Percentiles rank a stretch among this genome's conserved stretches.
Conservation (phyloP, 2,113 vertebrate genomes). For the Ursus arctos region DNA sequence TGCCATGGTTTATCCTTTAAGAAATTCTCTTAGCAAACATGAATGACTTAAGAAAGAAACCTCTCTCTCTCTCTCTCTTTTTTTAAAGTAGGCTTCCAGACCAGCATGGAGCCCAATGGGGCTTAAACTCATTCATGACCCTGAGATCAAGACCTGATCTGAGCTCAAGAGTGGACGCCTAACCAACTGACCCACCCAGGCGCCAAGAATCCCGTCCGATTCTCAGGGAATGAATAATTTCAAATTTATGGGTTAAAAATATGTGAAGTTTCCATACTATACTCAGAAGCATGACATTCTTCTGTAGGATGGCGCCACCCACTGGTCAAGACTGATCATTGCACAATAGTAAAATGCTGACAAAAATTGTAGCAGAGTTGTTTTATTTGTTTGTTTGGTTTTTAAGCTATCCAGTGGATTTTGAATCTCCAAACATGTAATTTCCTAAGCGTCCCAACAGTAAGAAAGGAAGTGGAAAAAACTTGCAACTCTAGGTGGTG, state of each 20-base stretch:
- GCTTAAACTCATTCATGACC: neutral
- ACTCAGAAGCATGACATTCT: neutral
- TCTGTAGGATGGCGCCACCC: constrained; percentile 21
- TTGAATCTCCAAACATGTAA: neutral
- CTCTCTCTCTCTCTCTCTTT: neutral
- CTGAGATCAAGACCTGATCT: neutral
- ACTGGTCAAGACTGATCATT: neutral
- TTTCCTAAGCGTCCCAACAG: neutral
- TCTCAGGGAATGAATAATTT: neutral
- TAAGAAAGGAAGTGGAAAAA: neutral
- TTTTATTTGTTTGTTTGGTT: neutral
- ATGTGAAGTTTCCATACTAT: neutral
- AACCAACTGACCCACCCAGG: neutral
- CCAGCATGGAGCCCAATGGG: neutral
- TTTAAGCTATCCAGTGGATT: neutral
- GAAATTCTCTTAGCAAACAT: neutral
- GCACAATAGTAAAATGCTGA: neutral
- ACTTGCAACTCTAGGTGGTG: neutral
- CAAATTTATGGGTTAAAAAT: neutral
- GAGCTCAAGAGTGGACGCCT: neutral
- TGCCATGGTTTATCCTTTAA: neutral
- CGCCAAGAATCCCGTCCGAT: neutral
- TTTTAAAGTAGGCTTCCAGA: neutral
- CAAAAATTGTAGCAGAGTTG: neutral
- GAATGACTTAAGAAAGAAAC: neutral